Percentiles rank a stretch among this genome's conserved stretches.
phyloP scores from a whole-genome alignment of 2,888 invertebrate genomes.

The Octonoba sinensis region DNA sequence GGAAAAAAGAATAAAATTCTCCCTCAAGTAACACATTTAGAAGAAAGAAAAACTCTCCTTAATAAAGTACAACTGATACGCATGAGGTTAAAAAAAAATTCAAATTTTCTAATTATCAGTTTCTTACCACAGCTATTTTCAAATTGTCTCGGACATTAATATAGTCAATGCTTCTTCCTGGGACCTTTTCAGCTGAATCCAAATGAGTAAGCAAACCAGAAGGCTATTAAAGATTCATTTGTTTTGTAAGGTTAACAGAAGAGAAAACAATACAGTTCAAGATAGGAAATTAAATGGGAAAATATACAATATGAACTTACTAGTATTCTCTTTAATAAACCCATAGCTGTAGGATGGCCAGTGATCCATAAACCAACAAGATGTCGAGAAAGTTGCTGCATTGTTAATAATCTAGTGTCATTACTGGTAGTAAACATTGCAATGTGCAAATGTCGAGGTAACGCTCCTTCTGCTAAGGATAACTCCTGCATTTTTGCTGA shows the following conservation, averaged over 20 bases:
- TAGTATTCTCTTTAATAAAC: conserved; percentile 86
- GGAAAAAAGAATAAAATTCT: not conserved
- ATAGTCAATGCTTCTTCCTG: conserved; percentile 75
- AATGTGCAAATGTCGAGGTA: conserved; percentile 90
- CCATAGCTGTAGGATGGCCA: conserved; percentile 91
- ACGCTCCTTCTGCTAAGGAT: conserved; percentile 94
- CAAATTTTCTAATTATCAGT: too few relatives aligned
- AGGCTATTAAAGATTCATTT: conserved; percentile 77
- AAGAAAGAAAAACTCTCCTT: too few relatives aligned
- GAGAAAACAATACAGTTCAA: not conserved
- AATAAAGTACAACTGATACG: too few relatives aligned
- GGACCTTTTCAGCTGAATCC: conserved; percentile 88
- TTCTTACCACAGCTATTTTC: conserved; percentile 80
- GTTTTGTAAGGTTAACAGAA: not conserved
- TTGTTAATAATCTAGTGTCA: conserved; percentile 81
- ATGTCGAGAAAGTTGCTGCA: conserved; percentile 90
- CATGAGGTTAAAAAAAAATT: too few relatives aligned
- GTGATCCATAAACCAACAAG: conserved; percentile 96
- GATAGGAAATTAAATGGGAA: not conserved
- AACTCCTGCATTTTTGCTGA: conserved; percentile 95
- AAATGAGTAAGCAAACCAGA: conserved; percentile 90
- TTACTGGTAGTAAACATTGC: conserved; percentile 85
- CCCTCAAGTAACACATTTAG: not conserved
- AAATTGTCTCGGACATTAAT: conserved; percentile 86
- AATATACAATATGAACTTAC: conserved; percentile 74